phyloP scores from a whole-genome alignment of 2,888 invertebrate genomes.

The Eugnorisma glareosa region DNA sequence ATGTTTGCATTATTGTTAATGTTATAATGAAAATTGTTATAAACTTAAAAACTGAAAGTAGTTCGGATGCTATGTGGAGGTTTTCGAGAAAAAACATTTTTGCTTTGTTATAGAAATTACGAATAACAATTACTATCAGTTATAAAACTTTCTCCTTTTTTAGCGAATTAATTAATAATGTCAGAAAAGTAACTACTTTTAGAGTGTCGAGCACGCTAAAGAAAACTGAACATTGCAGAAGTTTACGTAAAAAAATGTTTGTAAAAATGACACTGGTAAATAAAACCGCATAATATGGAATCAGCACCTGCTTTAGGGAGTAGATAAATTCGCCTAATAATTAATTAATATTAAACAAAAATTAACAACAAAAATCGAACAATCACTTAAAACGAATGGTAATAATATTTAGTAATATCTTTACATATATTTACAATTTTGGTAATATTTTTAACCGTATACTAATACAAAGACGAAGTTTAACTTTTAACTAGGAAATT shows the following conservation, averaged over 20 bases:
- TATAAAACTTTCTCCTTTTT: background rate
- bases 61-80: background rate
- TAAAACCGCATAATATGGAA: slow-evolving; percentile 50
- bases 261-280: slow-evolving; percentile 63
- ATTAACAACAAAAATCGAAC: slow-evolving; percentile 90
- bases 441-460: slow-evolving; percentile 88
- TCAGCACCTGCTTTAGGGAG: slow-evolving; percentile 66
- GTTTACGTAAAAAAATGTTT: slow-evolving; percentile 5
- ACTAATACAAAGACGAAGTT: slow-evolving; percentile 87
- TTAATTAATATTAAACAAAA: slow-evolving; percentile 86
- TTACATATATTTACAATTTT: slow-evolving; percentile 90
- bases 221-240: slow-evolving; percentile 5
- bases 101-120: background rate
- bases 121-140: background rate
- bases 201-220: slow-evolving; percentile 16
- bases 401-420: slow-evolving; percentile 91
- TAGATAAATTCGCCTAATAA: slow-evolving; percentile 68
- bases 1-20: slow-evolving; percentile 20
- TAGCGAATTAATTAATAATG: background rate
- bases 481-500: slow-evolving; percentile 82
- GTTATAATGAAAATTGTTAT: background rate
- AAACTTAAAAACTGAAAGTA: slow-evolving; percentile 12
- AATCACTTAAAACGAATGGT: slow-evolving; percentile 89
- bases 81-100: background rate
- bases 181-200: background rate